Evolutionary conservation across 2,888 invertebrate species (phyloP).

Genomic region (Pseudolycoriella hygida): DNA sequence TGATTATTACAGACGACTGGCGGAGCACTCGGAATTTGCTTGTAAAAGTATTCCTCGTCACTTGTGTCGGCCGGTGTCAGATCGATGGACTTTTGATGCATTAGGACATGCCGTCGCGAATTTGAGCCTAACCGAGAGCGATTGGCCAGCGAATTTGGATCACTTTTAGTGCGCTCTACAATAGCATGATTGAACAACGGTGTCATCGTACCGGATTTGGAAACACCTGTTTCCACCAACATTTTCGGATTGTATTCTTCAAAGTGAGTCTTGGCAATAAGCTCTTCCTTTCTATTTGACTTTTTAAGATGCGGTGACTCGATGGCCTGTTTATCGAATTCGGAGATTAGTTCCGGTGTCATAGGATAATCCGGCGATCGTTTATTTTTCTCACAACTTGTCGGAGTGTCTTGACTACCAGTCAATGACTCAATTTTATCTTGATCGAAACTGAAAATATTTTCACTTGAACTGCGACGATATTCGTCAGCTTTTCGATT

Average conservation of each 20-base stretch:
- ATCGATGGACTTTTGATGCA: conserved; percentile 75
- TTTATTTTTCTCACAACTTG: conserved; percentile 31
- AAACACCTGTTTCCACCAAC: conserved; percentile 25
- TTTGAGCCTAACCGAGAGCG: conserved; percentile 53
- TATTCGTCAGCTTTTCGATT: conserved; percentile 20
- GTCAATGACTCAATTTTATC: conserved; percentile 56
- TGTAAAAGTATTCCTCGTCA: conserved; percentile 63
- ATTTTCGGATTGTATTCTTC: conserved; percentile 56
- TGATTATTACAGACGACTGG: conserved; percentile 53
- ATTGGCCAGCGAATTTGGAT: conserved; percentile 62
- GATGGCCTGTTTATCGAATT: conserved; percentile 37
- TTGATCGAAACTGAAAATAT: conserved; percentile 59
- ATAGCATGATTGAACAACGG: conserved; percentile 47
- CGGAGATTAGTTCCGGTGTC: conserved; percentile 38
- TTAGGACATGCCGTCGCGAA: conserved; percentile 57
- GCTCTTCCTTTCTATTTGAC: conserved; percentile 39
- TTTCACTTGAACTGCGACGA: conserved; percentile 47
- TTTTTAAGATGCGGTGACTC: conserved; percentile 14
- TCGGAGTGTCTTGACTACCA: conserved; percentile 28
- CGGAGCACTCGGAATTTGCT: conserved; percentile 52
- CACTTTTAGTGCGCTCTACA: conserved; percentile 71
- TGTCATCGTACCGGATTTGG: conserved; percentile 32
- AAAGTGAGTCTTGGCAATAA: conserved; percentile 47
- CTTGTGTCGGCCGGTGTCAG: conserved; percentile 71
- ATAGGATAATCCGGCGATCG: conserved; percentile 35